These are phyloP conservation scores for Ammospiza caudacuta DNA, from an alignment of 2,113 vertebrate genomes.

Conservation along the genomic window DNA sequence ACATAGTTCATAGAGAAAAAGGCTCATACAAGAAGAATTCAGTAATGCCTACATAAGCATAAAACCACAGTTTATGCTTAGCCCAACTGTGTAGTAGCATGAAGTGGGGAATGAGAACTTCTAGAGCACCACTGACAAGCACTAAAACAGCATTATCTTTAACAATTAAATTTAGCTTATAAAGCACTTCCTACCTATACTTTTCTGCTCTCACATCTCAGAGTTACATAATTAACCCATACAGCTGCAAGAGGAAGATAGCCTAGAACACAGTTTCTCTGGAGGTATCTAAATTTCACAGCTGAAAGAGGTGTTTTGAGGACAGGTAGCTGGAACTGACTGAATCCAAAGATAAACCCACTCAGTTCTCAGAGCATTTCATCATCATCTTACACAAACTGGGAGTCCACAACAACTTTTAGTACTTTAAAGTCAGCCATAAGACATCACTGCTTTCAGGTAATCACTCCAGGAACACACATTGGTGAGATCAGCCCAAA, in stretches of 20 bases:
- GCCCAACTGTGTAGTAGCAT: not conserved
- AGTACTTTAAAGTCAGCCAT: not conserved
- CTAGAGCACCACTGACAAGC: not conserved
- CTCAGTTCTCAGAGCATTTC: not conserved
- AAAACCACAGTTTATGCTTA: not conserved
- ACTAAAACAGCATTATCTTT: not conserved
- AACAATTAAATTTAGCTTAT: not conserved
- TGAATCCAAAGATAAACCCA: not conserved
- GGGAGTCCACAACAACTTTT: not conserved
- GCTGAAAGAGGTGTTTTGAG: not conserved
- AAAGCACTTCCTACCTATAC: not conserved
- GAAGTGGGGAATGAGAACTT: not conserved
- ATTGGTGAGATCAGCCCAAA: not conserved
- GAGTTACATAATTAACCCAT: not conserved
- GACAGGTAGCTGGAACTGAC: not conserved
- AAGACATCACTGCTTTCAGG: not conserved
- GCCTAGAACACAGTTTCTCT: not conserved
- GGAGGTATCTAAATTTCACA: not conserved
- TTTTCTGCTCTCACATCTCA: not conserved
- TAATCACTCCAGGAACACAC: not conserved
- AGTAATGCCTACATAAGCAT: not conserved
- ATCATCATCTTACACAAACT: not conserved
- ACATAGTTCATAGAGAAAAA: not conserved
- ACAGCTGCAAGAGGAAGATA: not conserved
- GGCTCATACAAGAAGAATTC: not conserved